These are phyloP conservation scores for Ageneiosus marmoratus DNA, from an alignment of 2,113 vertebrate species.

Conservation along the genomic window DNA sequence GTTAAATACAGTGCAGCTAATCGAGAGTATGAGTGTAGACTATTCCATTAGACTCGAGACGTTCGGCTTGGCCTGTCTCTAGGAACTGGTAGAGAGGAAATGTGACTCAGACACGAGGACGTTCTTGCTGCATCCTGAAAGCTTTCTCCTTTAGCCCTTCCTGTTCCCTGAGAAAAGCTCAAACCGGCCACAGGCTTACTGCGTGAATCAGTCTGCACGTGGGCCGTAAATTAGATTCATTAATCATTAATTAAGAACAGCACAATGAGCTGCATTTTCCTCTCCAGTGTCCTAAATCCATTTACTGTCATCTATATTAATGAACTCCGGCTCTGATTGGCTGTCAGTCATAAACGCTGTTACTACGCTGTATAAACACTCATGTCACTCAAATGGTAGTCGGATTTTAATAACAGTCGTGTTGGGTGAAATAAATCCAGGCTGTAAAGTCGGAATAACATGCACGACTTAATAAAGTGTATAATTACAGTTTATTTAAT, in stretches of 20 bases:
- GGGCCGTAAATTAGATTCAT: neutral
- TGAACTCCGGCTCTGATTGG: neutral
- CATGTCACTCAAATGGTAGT: neutral
- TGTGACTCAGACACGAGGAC: neutral
- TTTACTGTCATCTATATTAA: neutral
- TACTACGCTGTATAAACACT: neutral
- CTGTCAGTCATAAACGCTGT: neutral
- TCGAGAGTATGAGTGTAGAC: neutral
- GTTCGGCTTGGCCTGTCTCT: neutral
- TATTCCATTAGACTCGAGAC: neutral
- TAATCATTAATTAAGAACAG: slow-evolving; percentile 4
- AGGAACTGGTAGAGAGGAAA: neutral
- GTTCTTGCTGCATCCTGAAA: neutral
- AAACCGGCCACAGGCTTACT: neutral
- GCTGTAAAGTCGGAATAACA: too few relatives aligned
- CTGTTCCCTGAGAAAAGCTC: neutral
- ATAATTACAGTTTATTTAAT: too few relatives aligned
- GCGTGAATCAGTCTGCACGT: neutral
- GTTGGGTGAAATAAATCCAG: too few relatives aligned
- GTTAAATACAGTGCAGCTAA: neutral
- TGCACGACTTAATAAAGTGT: too few relatives aligned
- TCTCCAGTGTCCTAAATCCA: neutral
- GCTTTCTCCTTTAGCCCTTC: neutral
- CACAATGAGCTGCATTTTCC: neutral
- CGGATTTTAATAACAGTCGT: too few relatives aligned